Base-by-base conservation (phyloP, 2,113 vertebrate genomes). In the Argyrosomus japonicus region DNA sequence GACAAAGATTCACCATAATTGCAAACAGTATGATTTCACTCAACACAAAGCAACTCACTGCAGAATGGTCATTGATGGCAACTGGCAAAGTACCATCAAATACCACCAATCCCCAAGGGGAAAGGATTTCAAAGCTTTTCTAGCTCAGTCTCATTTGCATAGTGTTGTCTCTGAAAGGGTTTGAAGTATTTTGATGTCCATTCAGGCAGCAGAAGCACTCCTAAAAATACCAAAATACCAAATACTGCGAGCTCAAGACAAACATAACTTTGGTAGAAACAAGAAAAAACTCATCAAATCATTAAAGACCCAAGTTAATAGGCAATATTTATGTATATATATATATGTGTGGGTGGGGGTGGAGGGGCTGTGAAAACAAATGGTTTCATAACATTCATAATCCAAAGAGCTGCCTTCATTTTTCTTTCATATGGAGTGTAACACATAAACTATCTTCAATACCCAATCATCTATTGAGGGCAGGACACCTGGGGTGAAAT, bases 1-100 rank as follows among this genome's bases (percentile, higher is more conserved):
- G 86, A 93, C 75, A 91, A 84, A 88, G 90, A 90, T 83, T 86
- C 85, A 75, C 77, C 84, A 82, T 90, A 84, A 92, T 88, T 90
- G 84, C 83, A 79, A 83, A 89, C 71, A 43, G 68, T 85, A 67
- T 72, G 83, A 67, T 72, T 82, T 81, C 77, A 58, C 51, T 84
- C 85, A 81, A 76, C 83, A 92, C 86, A 90, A 90, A 80, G 86
- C 68, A 69, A 77, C 79, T 87, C 82, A n/a, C 79, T 81, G 85
- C 77, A 86, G 72, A 85, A 85, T 60, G 85, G 85, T 79, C 90
- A 87, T 58, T 78, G 87, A 82, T 84, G 75, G 81, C 58, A 83
- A 90, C 88, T 87, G 85, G 82, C 88, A 79, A 70, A 84, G 84
- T 70, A 85, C 65, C 75, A 82, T 88, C 88, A 86, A 77, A 89